Base-by-base conservation (phyloP, 2,113 vertebrate genomes). In the Neogobius melanostomus region DNA sequence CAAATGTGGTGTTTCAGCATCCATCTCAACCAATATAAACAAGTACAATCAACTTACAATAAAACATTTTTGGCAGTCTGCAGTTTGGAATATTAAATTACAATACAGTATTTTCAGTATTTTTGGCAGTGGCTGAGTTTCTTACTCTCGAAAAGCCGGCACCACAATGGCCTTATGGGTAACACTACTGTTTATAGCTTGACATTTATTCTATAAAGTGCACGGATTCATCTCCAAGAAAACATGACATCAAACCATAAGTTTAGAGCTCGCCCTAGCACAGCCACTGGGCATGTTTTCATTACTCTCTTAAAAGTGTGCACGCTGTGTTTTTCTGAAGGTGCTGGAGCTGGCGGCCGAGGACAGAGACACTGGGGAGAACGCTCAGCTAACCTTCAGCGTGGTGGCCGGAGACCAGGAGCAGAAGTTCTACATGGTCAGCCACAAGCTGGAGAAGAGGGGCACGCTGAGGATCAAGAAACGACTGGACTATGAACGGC, bases 351-450 rank as follows among this genome's bases (percentile, higher is more conserved):
- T 96, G 12, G 87, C 85, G 4, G 95, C 95, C 43, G 84, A 87
- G 2, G 96, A 96, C 78, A 87, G 74, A 28, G 95, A 96, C 42
- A 56, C 66, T 42, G 96, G 92, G 6, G 93, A 95, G 65, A 96
- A 95, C 1, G 91, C 94, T 71, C 91, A 89, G n/a, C 85, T 97
- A 69, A 93, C 89, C 2, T 97, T 96, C 73, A 94, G 91, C 12
- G 93, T 97, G 49, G 85, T 93, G 0, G 88, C 89, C 0, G 95
- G 95, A 76, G 95, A 97, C 82, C 93, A 93, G 2, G 95, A 95
- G 67, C 90, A 95, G 83, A 96, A 95, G 85, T 96, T 96, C 83
- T 95, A 92, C 67, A 90, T 95, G 86, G 92, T 94, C 72, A 95
- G 91, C 75, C 82, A 91, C 67, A 89, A 89, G 73, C 93, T 93